phyloP scores from a whole-genome alignment of 2,113 vertebrate genomes.

The Plectropomus leopardus region DNA sequence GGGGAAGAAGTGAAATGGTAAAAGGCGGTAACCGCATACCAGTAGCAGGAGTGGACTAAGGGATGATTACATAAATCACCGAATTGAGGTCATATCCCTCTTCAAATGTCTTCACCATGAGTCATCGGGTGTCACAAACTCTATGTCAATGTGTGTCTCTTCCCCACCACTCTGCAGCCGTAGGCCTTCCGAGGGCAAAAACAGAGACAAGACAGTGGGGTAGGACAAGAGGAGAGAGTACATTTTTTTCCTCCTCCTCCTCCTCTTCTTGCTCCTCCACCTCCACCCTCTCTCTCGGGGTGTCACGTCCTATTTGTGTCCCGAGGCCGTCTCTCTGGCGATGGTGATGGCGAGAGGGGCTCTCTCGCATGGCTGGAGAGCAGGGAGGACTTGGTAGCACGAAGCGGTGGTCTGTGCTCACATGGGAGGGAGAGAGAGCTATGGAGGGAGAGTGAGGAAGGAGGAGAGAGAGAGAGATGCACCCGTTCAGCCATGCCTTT shows the following conservation, averaged over 20 bases:
- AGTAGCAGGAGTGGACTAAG: slow-evolving; percentile 30
- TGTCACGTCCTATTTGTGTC: slow-evolving; percentile 83
- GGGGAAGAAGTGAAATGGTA: neutral
- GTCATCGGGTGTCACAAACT: slow-evolving; percentile 78
- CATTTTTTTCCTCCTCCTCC: slow-evolving; percentile 49
- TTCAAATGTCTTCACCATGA: slow-evolving; percentile 78
- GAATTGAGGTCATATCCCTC: slow-evolving; percentile 72
- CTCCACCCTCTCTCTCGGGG: slow-evolving; percentile 67
- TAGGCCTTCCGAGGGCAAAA: slow-evolving; percentile 59
- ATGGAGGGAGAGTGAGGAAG: slow-evolving; percentile 7
- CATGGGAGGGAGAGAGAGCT: slow-evolving; percentile 45
- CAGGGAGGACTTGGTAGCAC: slow-evolving; percentile 67
- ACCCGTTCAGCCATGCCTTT: slow-evolving; percentile 78
- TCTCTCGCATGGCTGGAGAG: slow-evolving; percentile 79
- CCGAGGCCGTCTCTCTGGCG: slow-evolving; percentile 69
- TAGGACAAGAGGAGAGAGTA: slow-evolving; percentile 52
- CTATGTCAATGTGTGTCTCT: slow-evolving; percentile 65
- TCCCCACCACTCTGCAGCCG: slow-evolving; percentile 63
- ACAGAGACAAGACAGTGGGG: slow-evolving; percentile 54
- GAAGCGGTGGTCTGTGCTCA: slow-evolving; percentile 60
- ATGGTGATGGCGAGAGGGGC: slow-evolving; percentile 63
- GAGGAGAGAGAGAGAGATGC: slow-evolving; percentile 57
- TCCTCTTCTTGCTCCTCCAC: slow-evolving; percentile 45
- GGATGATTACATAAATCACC: slow-evolving; percentile 72
- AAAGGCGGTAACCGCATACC: slow-evolving; percentile 13